A percentile compares a stretch with the other conserved stretches of the same genome.
These are phyloP conservation scores for Microctonus hyperodae DNA, from an alignment of 2,888 invertebrate species.

Conservation along the genomic window DNA sequence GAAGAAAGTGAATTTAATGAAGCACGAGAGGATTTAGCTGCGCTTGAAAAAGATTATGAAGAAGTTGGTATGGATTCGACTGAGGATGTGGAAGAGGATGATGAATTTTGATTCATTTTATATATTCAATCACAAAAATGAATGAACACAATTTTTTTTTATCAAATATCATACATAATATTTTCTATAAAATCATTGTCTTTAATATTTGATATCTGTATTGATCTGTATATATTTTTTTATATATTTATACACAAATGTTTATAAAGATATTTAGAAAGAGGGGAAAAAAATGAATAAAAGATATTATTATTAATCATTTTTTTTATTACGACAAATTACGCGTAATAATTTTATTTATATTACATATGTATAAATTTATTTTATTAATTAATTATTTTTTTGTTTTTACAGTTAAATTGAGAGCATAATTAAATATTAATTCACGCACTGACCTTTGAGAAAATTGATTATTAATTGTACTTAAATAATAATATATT, in stretches of 20 bases:
- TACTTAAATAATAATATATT: background rate
- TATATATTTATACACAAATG: background rate
- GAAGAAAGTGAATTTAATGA: conserved; percentile 55
- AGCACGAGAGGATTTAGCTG: conserved; percentile 68
- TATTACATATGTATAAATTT: conserved; percentile 21
- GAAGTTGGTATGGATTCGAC: conserved; percentile 89
- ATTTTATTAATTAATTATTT: background rate
- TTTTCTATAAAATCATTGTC: background rate
- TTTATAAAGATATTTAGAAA: background rate
- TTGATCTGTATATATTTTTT: conserved; percentile 1
- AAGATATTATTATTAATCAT: background rate
- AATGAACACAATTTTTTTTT: background rate
- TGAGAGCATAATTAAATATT: conserved; percentile 5
- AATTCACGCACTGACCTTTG: conserved; percentile 6
- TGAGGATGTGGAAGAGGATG: conserved; percentile 81
- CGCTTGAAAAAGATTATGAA: conserved; percentile 87
- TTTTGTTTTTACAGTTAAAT: background rate
- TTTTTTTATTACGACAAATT: conserved; percentile 14
- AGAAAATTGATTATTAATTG: conserved; percentile 4
- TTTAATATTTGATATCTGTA: background rate
- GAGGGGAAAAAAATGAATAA: background rate
- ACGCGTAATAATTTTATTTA: background rate
- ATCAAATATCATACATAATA: background rate
- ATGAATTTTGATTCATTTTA: conserved; percentile 48
- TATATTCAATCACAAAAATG: too few relatives aligned